Percentiles rank a stretch among this genome's conserved stretches.
These are phyloP conservation scores for Myiozetetes cayanensis DNA, from an alignment of 2,113 vertebrate genomes.

Conservation along the genomic window DNA sequence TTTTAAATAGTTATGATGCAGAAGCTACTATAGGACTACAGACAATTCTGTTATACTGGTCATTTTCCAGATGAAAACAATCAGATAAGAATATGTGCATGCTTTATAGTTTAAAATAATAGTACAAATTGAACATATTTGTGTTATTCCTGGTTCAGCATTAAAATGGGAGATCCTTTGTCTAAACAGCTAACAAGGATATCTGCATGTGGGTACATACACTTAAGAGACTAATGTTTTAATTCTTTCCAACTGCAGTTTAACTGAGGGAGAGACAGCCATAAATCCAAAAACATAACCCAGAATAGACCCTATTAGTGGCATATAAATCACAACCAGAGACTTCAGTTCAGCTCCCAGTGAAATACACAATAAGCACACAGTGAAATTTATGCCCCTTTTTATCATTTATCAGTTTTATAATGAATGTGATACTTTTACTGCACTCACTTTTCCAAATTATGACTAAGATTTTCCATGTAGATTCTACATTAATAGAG, in stretches of 20 bases:
- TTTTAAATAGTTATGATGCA: background rate
- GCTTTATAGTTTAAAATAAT: background rate
- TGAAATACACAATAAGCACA: background rate
- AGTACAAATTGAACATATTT: background rate
- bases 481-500: background rate
- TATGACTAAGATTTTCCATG: background rate
- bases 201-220: background rate
- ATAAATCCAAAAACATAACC: slow-evolving; percentile 40
- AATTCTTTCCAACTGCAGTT: background rate
- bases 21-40: background rate
- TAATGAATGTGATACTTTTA: background rate
- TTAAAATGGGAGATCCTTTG: background rate
- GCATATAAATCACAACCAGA: slow-evolving; percentile 18
- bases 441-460: background rate
- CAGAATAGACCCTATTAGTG: background rate
- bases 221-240: background rate
- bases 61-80: background rate
- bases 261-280: background rate
- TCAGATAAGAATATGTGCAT: background rate
- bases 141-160: background rate
- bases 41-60: background rate
- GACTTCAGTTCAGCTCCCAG: background rate
- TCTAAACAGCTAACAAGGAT: background rate
- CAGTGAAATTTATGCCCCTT: slow-evolving; percentile 17
- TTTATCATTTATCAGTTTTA: background rate